Evolutionary conservation across 92 coral and sea anemone genomes (phyloP).

Genomic region (Hydrozoanthus gracilis): DNA sequence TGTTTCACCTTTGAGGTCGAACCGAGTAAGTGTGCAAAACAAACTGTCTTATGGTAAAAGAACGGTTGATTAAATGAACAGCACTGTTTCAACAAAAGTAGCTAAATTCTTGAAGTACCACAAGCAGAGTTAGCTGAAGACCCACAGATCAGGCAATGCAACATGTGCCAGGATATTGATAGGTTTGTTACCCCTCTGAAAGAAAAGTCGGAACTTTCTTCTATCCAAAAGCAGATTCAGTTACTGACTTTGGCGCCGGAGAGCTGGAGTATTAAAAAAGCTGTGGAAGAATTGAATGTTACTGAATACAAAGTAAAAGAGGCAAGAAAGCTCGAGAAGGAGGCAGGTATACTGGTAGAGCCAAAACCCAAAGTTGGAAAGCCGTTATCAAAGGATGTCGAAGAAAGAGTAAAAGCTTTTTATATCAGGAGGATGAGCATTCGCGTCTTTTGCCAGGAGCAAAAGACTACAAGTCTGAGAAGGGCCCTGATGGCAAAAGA

Average conservation of each 20-base stretch:
- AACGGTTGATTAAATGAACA: neutral
- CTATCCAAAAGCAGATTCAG: neutral
- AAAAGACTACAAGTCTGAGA: slow-evolving; percentile 24
- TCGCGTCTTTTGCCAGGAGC: slow-evolving; percentile 15
- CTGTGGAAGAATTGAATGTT: neutral
- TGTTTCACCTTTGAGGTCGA: slow-evolving; percentile 2
- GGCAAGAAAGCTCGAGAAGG: neutral
- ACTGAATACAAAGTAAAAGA: slow-evolving; percentile 15
- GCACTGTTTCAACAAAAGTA: neutral
- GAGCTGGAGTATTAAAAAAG: slow-evolving; percentile 20
- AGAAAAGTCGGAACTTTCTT: neutral
- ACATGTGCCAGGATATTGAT: slow-evolving; percentile 11
- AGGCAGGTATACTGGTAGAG: neutral
- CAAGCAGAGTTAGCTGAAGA: slow-evolving; percentile 5
- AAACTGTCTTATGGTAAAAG: neutral
- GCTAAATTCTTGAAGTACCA: neutral
- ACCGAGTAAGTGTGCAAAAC: neutral
- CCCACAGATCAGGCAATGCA: slow-evolving; percentile 3
- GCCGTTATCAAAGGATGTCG: neutral
- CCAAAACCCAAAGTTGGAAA: slow-evolving; percentile 27
- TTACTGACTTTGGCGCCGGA: slow-evolving; percentile 10
- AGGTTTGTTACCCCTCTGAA: neutral
- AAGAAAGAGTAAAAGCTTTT: slow-evolving; percentile 12
- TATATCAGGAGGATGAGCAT: slow-evolving; percentile 37
- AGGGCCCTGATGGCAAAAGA: slow-evolving; percentile 24